A percentile compares a stretch with the other conserved stretches of the same genome.
These are phyloP conservation scores for Chironex yamaguchii DNA, from an alignment of 30 jellyfish, hydroid and myxozoan species.

Conservation along the genomic window DNA sequence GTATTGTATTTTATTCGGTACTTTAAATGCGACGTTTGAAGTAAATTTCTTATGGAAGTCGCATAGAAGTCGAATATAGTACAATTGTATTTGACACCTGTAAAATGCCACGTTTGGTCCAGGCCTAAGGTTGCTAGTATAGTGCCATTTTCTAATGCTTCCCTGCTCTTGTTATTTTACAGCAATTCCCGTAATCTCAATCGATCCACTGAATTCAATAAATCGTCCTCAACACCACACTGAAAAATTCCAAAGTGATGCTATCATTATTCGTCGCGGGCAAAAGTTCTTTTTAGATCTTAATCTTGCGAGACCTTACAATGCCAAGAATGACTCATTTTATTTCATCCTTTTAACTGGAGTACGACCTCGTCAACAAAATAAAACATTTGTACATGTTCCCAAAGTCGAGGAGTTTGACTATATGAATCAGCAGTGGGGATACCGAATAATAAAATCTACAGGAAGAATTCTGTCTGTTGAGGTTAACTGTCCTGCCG, in stretches of 20 bases:
- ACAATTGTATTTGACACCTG: no score
- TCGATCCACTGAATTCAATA: slow-evolving; percentile 7
- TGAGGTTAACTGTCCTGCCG: slow-evolving; percentile 23
- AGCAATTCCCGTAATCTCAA: neutral
- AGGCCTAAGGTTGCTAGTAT: no score
- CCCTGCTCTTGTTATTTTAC: neutral
- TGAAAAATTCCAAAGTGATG: slow-evolving; percentile 17
- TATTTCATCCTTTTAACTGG: slow-evolving; percentile 41
- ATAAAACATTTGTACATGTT: slow-evolving; percentile 3
- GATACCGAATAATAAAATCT: neutral
- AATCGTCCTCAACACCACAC: slow-evolving; percentile 27
- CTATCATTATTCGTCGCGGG: slow-evolving; percentile 29
- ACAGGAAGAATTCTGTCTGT: neutral
- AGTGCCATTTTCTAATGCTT: no score
- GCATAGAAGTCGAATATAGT: no score
- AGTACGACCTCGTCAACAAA: slow-evolving; percentile 49
- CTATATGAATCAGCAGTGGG: slow-evolving; percentile 12
- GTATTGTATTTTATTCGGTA: no score
- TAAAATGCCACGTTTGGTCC: no score
- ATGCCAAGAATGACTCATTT: slow-evolving; percentile 4
- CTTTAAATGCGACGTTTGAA: no score
- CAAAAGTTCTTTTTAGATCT: slow-evolving; percentile 8
- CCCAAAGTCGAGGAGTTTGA: slow-evolving; percentile 23
- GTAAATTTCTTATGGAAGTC: no score
- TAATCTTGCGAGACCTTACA: slow-evolving; percentile 5